Conservation (phyloP, 1,140 invertebrate genomes). For the Wiebesia pumilae region DNA sequence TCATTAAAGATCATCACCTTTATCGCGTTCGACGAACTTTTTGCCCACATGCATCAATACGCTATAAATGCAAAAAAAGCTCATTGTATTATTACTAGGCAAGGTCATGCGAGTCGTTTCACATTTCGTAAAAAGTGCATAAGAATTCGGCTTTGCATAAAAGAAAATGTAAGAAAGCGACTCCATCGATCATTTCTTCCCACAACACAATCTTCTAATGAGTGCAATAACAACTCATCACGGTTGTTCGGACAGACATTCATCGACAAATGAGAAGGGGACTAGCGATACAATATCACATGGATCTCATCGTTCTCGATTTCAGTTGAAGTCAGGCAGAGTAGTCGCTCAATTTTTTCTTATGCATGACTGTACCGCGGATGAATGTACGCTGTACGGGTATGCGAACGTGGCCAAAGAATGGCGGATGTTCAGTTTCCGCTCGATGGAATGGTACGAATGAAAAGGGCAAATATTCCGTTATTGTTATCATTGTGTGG, state of each 20-base stretch:
- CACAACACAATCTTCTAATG: background rate
- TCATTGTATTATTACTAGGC: background rate
- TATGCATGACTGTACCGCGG: background rate
- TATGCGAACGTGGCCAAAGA: constrained; percentile 42
- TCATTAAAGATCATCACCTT: background rate
- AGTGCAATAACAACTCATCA: background rate
- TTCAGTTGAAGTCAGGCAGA: background rate
- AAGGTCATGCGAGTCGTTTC: background rate
- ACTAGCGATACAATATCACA: no score
- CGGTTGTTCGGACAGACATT: background rate
- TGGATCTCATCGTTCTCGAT: background rate
- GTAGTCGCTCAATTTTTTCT: background rate
- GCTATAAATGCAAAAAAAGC: background rate
- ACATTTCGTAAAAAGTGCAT: background rate
- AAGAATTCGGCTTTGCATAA: background rate
- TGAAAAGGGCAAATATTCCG: constrained; percentile 53
- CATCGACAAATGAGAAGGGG: background rate
- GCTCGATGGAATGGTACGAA: constrained; percentile 31
- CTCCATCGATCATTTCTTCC: background rate
- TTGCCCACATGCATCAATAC: background rate
- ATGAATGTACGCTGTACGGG: constrained; percentile 11
- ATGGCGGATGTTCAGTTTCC: constrained; percentile 42
- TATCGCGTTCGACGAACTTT: constrained; percentile 1
- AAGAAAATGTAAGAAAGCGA: background rate
- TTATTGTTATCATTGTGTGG: constrained; percentile 46